Base-by-base conservation (phyloP, 2,888 invertebrate species). In the Odontocolon sp. region DNA sequence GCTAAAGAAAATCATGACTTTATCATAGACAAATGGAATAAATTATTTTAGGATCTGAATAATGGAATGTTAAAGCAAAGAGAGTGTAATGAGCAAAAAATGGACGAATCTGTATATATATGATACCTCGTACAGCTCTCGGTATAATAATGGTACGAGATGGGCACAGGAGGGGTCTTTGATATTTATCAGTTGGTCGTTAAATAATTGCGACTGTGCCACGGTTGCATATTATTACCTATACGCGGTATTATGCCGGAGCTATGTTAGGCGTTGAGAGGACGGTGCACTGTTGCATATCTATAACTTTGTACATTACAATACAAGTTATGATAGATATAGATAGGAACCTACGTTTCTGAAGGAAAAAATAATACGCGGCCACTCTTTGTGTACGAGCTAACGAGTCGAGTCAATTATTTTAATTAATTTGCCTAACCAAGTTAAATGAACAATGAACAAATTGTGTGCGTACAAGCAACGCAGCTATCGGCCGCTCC, bases 351-450 rank as follows among this genome's bases (percentile, higher is more conserved):
- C 23, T 14, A 26, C n/a, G 9, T n/a, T 42, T 14, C 31, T 18
- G 18, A 47, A 14, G 21, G 28, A 28, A 45, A 61, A 31, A 61
- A 59, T 59, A 59, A 42, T 42, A 28, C 8, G 26, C 26, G 11
- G 14, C 50, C 26, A 26, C 8, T 50, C 23, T 64, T 77, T 77
- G 63, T 76, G 68, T 63, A 75, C 71, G 67, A 38, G 64, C 84
- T 89, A 89, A 88, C 87, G 86, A 88, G 87, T 87, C 82, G 80
- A 81, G 84, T 87, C 86, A 87, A 89, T 89, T 89, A 89, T 87
- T 86, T 85, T 85, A 86, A 88, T 88, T 88, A 88, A 89, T 89
- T 89, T 87, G 82, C 84, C 86, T 83, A 86, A 83, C 81, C 82
- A 83, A 84, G 83, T 83, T 85, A 83, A 86, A 85, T 82, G 85